Percentiles rank a stretch among this genome's conserved stretches.
These are phyloP conservation scores for Agrochola litura DNA, from an alignment of 2,888 invertebrate genomes.

Conservation along the genomic window DNA sequence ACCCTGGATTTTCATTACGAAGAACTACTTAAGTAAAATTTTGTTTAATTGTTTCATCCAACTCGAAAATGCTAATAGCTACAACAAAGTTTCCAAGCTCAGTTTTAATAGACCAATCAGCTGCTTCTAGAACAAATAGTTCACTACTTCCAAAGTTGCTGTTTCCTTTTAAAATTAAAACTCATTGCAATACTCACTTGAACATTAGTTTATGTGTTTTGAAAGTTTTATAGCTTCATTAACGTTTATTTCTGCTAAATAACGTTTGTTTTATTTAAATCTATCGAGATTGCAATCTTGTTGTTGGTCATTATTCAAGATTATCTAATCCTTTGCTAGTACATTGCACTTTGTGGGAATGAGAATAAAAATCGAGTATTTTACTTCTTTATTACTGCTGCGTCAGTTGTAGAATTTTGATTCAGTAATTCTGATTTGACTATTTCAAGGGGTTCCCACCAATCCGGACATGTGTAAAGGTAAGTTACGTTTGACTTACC, in stretches of 20 bases:
- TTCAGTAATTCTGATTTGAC: background rate
- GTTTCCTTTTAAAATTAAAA: constrained; percentile 21
- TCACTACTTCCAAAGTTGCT: constrained; percentile 5
- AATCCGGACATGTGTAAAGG: background rate
- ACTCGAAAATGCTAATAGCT: constrained; percentile 17
- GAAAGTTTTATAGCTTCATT: constrained; percentile 58
- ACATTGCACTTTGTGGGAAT: constrained; percentile 16
- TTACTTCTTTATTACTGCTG: background rate
- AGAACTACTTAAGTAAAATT: background rate
- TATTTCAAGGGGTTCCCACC: background rate
- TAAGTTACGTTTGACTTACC: background rate
- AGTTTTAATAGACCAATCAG: constrained; percentile 18
- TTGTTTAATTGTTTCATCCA: constrained; percentile 16
- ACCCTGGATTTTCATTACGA: background rate
- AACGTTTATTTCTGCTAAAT: constrained; percentile 36
- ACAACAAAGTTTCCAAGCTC: constrained; percentile 25
- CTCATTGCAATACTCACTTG: constrained; percentile 8
- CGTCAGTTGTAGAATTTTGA: background rate
- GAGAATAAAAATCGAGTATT: constrained; percentile 18
- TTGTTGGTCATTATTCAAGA: constrained; percentile 42
- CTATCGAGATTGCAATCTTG: constrained; percentile 26
- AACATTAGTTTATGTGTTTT: constrained; percentile 39
- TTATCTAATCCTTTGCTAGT: constrained; percentile 30
- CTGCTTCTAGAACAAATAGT: constrained; percentile 17
- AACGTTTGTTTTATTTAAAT: constrained; percentile 51